phyloP scores from a whole-genome alignment of 2,888 invertebrate genomes.

The Epirrhoe alternata region DNA sequence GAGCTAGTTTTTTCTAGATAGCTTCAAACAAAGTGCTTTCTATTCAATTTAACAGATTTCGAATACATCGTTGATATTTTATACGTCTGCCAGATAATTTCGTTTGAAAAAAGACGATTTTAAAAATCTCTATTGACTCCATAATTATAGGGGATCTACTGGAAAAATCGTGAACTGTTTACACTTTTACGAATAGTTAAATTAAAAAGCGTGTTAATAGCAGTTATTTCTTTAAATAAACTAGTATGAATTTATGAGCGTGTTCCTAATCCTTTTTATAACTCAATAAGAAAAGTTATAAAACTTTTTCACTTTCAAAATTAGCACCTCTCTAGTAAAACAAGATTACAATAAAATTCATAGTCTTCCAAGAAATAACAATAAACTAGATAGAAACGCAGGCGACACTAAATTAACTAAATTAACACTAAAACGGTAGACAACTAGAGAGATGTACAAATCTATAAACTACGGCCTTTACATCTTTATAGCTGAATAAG shows the following conservation, averaged over 20 bases:
- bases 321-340: slow-evolving; percentile 6
- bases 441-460: no score
- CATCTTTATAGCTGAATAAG: no score
- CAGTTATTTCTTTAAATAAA: not conserved
- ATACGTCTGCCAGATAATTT: no score
- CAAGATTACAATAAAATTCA: not conserved
- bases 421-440: not conserved
- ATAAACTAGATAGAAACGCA: not conserved
- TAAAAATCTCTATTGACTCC: no score
- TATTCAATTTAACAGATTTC: no score
- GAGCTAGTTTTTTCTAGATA: no score
- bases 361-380: not conserved
- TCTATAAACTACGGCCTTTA: no score
- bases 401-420: not conserved
- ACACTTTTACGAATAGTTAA: not conserved
- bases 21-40: no score
- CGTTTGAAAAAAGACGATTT: no score
- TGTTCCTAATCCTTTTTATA: not conserved
- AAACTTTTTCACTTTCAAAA: slow-evolving; percentile 10
- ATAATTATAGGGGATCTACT: no score
- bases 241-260: not conserved
- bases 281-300: not conserved
- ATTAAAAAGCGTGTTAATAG: not conserved
- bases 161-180: no score
- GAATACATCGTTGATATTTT: no score